Percentiles rank a stretch among this genome's conserved stretches.
These are phyloP conservation scores for Ecliptopera silaceata DNA, from an alignment of 2,888 invertebrate genomes.

Conservation along the genomic window DNA sequence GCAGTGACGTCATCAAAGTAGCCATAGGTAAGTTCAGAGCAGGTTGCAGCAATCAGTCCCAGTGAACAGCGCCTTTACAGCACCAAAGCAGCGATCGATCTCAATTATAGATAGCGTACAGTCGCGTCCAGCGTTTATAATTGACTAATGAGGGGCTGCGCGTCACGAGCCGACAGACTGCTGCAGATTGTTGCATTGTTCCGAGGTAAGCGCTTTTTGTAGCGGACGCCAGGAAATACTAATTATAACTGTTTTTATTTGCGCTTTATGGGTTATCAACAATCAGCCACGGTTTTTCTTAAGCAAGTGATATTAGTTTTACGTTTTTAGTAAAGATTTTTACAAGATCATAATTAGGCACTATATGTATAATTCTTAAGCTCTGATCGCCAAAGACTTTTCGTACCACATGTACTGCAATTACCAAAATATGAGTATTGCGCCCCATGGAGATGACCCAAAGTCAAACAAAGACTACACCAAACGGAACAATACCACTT, in stretches of 20 bases:
- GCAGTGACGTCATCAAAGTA: no score
- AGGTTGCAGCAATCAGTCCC: neutral
- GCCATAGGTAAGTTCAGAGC: no score
- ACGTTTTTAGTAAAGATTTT: no score
- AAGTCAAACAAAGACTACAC: constrained; percentile 16
- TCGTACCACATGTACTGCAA: constrained; percentile 6
- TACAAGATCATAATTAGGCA: no score
- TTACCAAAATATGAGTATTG: constrained; percentile 13
- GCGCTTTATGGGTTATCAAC: neutral
- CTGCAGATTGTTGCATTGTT: constrained; percentile 13
- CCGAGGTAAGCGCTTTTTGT: constrained; percentile 1
- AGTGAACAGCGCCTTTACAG: neutral
- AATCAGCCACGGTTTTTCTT: no score
- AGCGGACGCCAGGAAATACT: neutral
- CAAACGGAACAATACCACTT: constrained; percentile 17
- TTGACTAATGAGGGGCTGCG: constrained; percentile 33
- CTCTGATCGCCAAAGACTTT: neutral
- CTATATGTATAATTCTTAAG: neutral
- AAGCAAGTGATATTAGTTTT: no score
- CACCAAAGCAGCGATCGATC: constrained; percentile 48
- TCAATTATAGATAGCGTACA: constrained; percentile 61
- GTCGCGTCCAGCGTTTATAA: constrained; percentile 31
- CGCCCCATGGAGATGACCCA: constrained; percentile 14
- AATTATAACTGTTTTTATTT: constrained; percentile 3
- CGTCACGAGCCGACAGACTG: constrained; percentile 16